Evolutionary conservation across 2,888 invertebrate species (phyloP), one percentile per base, ranked within the genome.

Genomic region (Harpalus rubripes): DNA sequence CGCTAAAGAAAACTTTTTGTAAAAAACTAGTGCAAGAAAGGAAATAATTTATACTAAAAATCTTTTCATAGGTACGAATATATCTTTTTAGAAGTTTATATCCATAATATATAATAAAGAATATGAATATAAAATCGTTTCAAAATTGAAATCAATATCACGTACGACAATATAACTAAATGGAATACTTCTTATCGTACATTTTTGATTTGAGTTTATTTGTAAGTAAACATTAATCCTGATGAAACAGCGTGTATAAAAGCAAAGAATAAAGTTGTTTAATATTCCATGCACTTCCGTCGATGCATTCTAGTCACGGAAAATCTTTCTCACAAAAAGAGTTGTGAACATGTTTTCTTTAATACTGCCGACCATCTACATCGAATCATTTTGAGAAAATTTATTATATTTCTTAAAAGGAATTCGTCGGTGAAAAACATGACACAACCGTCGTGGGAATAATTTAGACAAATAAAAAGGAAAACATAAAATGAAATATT

Each of bases 391-490:
- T 52, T 52, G 10, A 18, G 26, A 68, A 26, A 68, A 68, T 68
- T 18, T 68, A 68, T 68, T 68, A 26, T 68, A 26, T 68, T 68
- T 32, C 32, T 22, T 68, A 68, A 68, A 68, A 68, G 68, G n/a
- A 18, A 32, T 26, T 26, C 32, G 22, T 68, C 15, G 68, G 32
- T 32, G 22, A 68, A 26, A 3, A 68, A 18, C 18, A 68, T 68
- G 32, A 68, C 32, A 68, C 32, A 3, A 0, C 68, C n/a, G 26
- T 26, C 22, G 2, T 4, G 61, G 61, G 68, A 26, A 68, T 68
- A 22, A 52, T 52, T 52, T 5, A 5, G 32, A 0, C n/a, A n/a
- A 32, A 32, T 32, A 32, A 32, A 32, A 32, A 32, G 3, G 32
- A 32, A 32, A 32, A 32, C 32, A 32, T 5, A 32, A 32, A 32